Base-by-base conservation (phyloP, 2,888 invertebrate species). In the Melinopterus prodromus region DNA sequence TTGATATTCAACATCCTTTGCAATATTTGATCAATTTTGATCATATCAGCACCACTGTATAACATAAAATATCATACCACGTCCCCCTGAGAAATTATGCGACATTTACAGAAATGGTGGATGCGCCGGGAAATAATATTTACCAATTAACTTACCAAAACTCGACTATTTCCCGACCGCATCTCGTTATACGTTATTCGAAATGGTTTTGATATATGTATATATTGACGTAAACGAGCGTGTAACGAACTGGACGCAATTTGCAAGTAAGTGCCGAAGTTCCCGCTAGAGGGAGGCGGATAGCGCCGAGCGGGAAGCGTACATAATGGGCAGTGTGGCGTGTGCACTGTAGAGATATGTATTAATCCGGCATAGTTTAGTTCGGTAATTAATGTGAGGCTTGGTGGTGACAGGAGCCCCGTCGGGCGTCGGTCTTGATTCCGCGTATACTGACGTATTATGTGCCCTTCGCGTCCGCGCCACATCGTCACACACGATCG, bases 321-420 rank as follows among this genome's bases (percentile, higher is more conserved):
- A 53, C 53, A 53, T 74, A 36, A 37, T n/a, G 74, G 36, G 26
- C 26, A 26, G 26, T 3, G 26, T 9, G 35, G 74, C 74, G 36
- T 74, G 35, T 35, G 74, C 9, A 36, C n/a, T 35, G n/a, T 26
- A 7, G 74, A 74, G 35, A 74, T 74, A 74, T 74, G 74, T 74
- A 74, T 74, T 74, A 74, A 74, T 74, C 74, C n/a, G 74, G n/a
- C 9, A 37, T 74, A 74, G 74, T 74, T 74, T 36, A 74, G 35
- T 35, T 53, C 15, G 36, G 16, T 74, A 74, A 74, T 74, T 74
- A 74, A 74, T 74, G 74, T 74, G 35, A 35, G 53, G 37, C 37
- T 6, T 74, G 74, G 74, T n/a, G 74, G 74, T 74, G 74, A 74
- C 74, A 74, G n/a, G 74, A 15, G n/a, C 36, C 35, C 35, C 9